Percentiles rank a stretch among this genome's conserved stretches.
These are phyloP conservation scores for Pipistrellus nathusii DNA, from an alignment of 2,797 vertebrate genomes.

Conservation along the genomic window DNA sequence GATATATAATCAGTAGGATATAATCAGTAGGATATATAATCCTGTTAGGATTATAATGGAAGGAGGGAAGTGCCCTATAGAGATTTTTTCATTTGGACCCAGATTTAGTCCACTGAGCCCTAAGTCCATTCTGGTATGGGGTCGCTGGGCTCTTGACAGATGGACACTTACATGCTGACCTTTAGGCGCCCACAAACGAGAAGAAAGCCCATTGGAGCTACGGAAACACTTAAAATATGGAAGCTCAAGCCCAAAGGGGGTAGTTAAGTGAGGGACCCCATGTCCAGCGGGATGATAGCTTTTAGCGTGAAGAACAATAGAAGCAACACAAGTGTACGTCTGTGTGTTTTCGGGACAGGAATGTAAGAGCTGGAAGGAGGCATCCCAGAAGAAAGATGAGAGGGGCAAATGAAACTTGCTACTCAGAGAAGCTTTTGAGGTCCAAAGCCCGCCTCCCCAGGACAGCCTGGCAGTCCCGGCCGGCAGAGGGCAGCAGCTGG, in stretches of 20 bases:
- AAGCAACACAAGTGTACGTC: background rate
- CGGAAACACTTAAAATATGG: background rate
- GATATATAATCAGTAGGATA: no score
- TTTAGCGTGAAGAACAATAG: background rate
- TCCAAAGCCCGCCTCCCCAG: background rate
- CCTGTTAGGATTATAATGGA: no score
- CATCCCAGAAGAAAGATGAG: background rate
- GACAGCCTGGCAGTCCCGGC: background rate
- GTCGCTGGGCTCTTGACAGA: background rate
- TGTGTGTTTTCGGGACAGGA: background rate
- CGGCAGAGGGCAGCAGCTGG: background rate
- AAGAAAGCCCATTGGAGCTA: background rate
- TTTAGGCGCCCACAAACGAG: background rate
- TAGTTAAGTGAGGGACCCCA: background rate
- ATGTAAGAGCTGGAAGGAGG: background rate
- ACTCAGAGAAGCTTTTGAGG: background rate
- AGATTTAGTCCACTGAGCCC: background rate
- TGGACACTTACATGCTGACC: background rate
- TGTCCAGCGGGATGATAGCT: background rate
- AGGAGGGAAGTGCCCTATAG: background rate
- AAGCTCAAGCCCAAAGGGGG: background rate
- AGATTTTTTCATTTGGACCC: background rate
- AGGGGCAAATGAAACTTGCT: rapidly evolving
- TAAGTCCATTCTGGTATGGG: background rate
- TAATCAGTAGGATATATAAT: no score